These are phyloP conservation scores for Thera britannica DNA, from an alignment of 2,888 invertebrate species.

Conservation along the genomic window DNA sequence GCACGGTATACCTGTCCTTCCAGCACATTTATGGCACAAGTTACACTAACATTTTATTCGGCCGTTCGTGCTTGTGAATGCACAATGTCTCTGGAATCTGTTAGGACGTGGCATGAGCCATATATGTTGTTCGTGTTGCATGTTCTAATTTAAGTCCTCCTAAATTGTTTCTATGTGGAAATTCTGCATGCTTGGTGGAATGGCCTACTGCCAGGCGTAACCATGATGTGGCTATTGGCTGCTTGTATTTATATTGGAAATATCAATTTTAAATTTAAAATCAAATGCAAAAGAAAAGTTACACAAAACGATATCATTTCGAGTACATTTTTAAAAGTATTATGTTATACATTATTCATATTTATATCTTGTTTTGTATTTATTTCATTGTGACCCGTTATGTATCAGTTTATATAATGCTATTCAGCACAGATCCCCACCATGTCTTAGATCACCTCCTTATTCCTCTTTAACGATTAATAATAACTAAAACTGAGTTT, in stretches of 20 bases:
- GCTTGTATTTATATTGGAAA: conserved; percentile 68
- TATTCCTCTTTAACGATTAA: conserved; percentile 27
- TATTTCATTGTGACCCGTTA: conserved; percentile 58
- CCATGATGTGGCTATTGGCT: conserved; percentile 74
- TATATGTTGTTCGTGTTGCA: conserved; percentile 83
- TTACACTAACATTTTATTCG: conserved; percentile 71
- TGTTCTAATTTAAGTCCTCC: conserved; percentile 73
- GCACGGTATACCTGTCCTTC: conserved; percentile 80
- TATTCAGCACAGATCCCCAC: conserved; percentile 60
- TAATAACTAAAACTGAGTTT: conserved; percentile 16
- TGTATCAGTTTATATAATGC: conserved; percentile 42
- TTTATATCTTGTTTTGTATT: conserved; percentile 30
- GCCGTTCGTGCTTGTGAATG: conserved; percentile 80
- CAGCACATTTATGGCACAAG: conserved; percentile 79
- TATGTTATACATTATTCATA: conserved; percentile 7
- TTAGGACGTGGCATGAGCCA: conserved; percentile 79
- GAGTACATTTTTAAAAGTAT: background rate
- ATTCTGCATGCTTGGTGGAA: conserved; percentile 81
- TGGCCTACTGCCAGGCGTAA: conserved; percentile 76
- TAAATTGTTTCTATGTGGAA: conserved; percentile 72
- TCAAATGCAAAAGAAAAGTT: conserved; percentile 33
- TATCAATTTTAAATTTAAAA: conserved; percentile 42
- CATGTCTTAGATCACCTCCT: conserved; percentile 54
- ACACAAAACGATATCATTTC: conserved; percentile 21
- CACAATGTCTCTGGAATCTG: conserved; percentile 72